phyloP scores from a whole-genome alignment of 37 sponge, comb jelly and placozoan genomes.

The Halichondria panicea region DNA sequence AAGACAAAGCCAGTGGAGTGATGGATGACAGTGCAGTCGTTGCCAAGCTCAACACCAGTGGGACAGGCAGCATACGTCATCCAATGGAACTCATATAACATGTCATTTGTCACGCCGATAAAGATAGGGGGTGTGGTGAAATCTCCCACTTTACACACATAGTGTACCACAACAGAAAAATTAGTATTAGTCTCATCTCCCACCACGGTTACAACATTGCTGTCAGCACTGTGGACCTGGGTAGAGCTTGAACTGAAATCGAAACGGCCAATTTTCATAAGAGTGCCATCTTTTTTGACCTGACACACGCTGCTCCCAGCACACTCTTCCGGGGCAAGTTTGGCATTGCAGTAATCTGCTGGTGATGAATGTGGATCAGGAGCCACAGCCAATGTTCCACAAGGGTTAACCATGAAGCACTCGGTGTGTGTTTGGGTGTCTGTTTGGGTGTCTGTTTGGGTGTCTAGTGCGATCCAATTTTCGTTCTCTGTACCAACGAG shows the following conservation, averaged over 20 bases:
- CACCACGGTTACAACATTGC: slow-evolving; percentile 33
- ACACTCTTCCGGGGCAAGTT: slow-evolving; percentile 48
- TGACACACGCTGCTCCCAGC: slow-evolving; percentile 54
- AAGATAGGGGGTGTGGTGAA: slow-evolving; percentile 39
- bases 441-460: too few species aligned
- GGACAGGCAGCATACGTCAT: slow-evolving; percentile 68
- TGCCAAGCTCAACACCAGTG: slow-evolving; percentile 6
- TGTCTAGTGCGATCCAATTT: slow-evolving; percentile 47
- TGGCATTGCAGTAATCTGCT: slow-evolving; percentile 41
- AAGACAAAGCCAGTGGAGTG: slow-evolving; percentile 35
- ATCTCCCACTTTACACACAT: slow-evolving; percentile 64
- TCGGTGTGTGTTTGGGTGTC: not conserved
- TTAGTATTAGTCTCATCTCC: not conserved
- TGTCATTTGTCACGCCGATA: slow-evolving; percentile 3
- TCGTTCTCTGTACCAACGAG: slow-evolving; percentile 29
- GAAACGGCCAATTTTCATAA: slow-evolving; percentile 40
- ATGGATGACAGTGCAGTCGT: slow-evolving; percentile 51
- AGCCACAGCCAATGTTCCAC: slow-evolving; percentile 52
- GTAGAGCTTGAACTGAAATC: slow-evolving; percentile 6
- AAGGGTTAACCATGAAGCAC: slow-evolving; percentile 66
- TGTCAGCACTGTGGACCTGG: slow-evolving; percentile 1
- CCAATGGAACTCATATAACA: slow-evolving; percentile 67
- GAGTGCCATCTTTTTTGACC: slow-evolving; percentile 24
- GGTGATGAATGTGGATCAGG: not conserved
- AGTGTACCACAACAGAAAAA: slow-evolving; percentile 31